Evolutionary conservation across 2,113 vertebrate species (phyloP).

Genomic region (Butorides virescens): DNA sequence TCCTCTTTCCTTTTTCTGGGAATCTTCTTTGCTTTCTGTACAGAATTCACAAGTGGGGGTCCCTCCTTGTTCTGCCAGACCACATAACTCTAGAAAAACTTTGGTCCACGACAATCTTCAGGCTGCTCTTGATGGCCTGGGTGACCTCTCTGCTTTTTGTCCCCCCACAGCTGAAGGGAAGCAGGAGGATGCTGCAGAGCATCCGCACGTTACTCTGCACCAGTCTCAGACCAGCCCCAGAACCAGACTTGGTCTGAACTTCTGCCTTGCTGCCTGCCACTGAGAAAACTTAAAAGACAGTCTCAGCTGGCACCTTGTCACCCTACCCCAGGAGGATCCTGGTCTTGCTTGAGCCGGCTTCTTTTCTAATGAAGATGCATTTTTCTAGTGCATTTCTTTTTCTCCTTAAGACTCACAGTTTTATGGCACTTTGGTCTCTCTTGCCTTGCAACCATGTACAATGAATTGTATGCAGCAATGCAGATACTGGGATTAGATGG

Average conservation of each 20-base stretch:
- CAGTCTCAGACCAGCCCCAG: neutral
- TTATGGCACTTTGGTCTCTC: neutral
- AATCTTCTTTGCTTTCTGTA: neutral
- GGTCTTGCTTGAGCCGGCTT: neutral
- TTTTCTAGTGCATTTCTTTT: neutral
- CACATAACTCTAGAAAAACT: neutral
- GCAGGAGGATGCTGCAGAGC: neutral
- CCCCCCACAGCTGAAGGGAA: neutral
- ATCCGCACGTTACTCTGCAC: neutral
- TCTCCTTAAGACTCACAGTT: neutral
- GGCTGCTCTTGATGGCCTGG: neutral
- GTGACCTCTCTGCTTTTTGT: neutral
- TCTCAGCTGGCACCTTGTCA: neutral
- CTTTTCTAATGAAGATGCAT: neutral
- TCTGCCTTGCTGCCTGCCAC: neutral
- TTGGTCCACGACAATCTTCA: neutral
- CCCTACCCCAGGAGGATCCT: neutral
- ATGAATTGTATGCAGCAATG: fast-evolving
- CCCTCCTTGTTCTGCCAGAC: neutral
- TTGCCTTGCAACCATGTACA: neutral
- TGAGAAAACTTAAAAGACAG: neutral
- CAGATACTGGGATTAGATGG: neutral
- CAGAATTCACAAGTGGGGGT: neutral
- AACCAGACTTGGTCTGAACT: neutral
- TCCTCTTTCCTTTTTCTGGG: neutral